Evolutionary conservation across 2,888 invertebrate genomes (phyloP).

Genomic region (Laspeyria flexula): DNA sequence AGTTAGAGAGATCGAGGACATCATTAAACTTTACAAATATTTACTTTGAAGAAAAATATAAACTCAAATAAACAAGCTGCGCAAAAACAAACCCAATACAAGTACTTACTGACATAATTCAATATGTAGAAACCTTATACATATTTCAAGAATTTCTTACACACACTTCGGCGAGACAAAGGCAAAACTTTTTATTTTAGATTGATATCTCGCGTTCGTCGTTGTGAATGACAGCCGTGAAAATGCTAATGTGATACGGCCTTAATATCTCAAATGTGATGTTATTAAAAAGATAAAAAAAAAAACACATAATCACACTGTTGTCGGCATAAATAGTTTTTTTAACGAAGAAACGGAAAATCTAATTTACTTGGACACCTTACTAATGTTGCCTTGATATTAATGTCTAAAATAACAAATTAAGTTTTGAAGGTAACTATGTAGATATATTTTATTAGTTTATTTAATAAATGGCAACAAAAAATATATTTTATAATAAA

Average conservation of each 20-base stretch:
- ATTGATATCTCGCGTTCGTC: slow-evolving; percentile 53
- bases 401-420: slow-evolving; percentile 24
- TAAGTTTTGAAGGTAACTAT: slow-evolving; percentile 4
- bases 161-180: slow-evolving; percentile 33
- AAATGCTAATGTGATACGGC: slow-evolving; percentile 61
- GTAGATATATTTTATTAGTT: not conserved
- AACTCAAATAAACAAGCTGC: not conserved
- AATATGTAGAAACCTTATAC: slow-evolving; percentile 17
- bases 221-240: slow-evolving; percentile 66
- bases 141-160: slow-evolving; percentile 35
- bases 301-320: slow-evolving; percentile 17
- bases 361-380: slow-evolving; percentile 1
- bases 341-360: not conserved
- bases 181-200: slow-evolving; percentile 42
- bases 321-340: slow-evolving; percentile 4
- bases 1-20: no score
- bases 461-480: not conserved
- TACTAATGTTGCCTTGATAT: slow-evolving; percentile 1
- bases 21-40: no score
- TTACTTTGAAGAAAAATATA: no score
- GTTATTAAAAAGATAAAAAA: slow-evolving; percentile 25
- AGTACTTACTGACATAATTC: no score
- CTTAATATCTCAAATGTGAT: slow-evolving; percentile 33
- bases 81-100: not conserved
- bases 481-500: not conserved